These are phyloP conservation scores for Myotis yumanensis DNA, from an alignment of 2,113 vertebrate species.

Conservation along the genomic window DNA sequence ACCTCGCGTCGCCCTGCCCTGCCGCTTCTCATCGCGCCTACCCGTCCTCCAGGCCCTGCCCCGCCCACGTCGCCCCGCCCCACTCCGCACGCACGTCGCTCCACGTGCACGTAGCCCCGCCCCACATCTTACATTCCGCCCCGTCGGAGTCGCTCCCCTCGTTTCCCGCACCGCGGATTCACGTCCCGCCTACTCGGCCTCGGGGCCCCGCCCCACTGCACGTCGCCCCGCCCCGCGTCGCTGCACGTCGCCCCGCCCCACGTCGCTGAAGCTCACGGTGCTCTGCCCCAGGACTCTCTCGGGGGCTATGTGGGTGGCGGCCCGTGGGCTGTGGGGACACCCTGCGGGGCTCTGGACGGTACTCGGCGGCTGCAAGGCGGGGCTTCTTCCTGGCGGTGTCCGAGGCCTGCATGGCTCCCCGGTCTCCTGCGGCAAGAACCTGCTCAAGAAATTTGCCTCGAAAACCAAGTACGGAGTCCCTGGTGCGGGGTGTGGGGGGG, in stretches of 20 bases:
- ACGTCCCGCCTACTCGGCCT: not conserved
- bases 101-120: not conserved
- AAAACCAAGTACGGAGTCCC: slow-evolving; percentile 80
- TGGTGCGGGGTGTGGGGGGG: not conserved
- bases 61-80: not conserved
- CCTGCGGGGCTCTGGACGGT: rapidly evolving
- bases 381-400: not conserved
- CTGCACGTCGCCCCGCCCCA: not conserved
- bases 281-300: rapidly evolving
- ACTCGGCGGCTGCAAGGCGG: rapidly evolving
- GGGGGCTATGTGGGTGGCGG: not conserved
- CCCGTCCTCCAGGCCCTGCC: not conserved
- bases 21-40: not conserved
- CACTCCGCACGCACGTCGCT: not conserved
- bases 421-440: slow-evolving; percentile 54
- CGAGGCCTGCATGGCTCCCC: slow-evolving; percentile 61
- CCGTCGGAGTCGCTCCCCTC: not conserved
- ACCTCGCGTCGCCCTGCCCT: rapidly evolving
- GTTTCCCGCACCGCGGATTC: too few species aligned
- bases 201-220: not conserved
- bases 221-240: too few species aligned
- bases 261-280: rapidly evolving
- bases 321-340: rapidly evolving
- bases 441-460: slow-evolving; percentile 81
- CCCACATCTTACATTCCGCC: not conserved